A percentile compares a stretch with the other conserved stretches of the same genome.
Evolutionary conservation across 2,888 invertebrate genomes (phyloP).

Genomic region (Keiferia lycopersicella): DNA sequence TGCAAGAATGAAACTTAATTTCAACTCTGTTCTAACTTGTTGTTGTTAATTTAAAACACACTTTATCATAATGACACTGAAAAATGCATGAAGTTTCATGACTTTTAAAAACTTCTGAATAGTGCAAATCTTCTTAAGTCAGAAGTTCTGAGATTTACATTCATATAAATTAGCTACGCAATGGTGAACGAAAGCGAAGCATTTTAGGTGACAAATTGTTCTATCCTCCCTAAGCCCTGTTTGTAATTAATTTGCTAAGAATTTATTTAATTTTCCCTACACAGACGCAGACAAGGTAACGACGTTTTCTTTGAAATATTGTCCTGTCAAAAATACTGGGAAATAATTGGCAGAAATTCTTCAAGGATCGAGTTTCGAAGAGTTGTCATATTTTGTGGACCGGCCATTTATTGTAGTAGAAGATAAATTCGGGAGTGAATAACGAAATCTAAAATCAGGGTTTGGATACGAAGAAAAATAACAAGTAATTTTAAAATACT

Average conservation of each 20-base stretch:
- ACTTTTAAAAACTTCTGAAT: not conserved
- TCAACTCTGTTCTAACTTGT: no score
- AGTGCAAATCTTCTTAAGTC: not conserved
- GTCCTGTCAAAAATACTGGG: conserved; percentile 28
- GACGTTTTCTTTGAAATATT: conserved; percentile 31
- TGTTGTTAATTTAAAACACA: no score
- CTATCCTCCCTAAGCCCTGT: conserved; percentile 27
- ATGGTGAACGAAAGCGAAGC: conserved; percentile 13
- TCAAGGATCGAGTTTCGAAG: conserved; percentile 28
- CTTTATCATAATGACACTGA: not conserved
- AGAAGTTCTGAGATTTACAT: conserved; percentile 7
- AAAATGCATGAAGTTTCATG: conserved; percentile 2
- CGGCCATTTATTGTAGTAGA: conserved; percentile 6
- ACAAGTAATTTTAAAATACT: no score
- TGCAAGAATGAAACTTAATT: no score
- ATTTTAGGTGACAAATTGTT: conserved; percentile 27
- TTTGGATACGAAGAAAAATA: no score
- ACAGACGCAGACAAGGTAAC: conserved; percentile 20
- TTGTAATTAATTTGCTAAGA: conserved; percentile 29
- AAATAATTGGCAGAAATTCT: conserved; percentile 31
- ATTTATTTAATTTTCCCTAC: conserved; percentile 27
- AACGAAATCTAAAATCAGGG: not conserved
- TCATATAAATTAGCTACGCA: conserved; percentile 12
- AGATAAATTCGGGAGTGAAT: not conserved
- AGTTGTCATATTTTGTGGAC: conserved; percentile 8